Evolutionary conservation across 2,888 invertebrate species (phyloP).

Genomic region (Leptarthrus brevirostris): DNA sequence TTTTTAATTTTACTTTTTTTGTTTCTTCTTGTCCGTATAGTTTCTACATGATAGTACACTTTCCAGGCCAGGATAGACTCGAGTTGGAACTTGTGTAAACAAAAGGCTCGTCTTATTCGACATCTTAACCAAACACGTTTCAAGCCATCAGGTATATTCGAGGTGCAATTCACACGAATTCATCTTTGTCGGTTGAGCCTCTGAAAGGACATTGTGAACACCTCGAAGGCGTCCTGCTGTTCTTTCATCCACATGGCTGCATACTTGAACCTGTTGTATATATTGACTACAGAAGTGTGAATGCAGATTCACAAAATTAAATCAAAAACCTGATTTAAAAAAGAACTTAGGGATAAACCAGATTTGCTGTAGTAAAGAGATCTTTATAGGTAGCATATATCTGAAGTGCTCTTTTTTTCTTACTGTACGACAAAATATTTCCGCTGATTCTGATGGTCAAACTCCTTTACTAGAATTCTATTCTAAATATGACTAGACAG

Average conservation of each 20-base stretch:
- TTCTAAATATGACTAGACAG: no score
- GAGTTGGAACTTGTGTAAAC: not conserved
- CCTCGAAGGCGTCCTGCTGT: constrained; percentile 39
- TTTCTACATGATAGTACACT: not conserved
- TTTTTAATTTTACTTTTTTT: not conserved
- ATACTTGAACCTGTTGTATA: constrained; percentile 29
- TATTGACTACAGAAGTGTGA: constrained; percentile 45
- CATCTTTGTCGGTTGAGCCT: not conserved
- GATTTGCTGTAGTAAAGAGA: constrained; percentile 9
- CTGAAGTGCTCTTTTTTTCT: not conserved
- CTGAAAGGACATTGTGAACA: constrained; percentile 28
- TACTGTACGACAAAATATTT: not conserved
- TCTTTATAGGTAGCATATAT: constrained; percentile 27
- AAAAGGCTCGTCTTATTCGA: constrained; percentile 4
- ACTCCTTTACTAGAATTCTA: no score
- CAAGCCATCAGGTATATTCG: not conserved
- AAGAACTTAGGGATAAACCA: constrained; percentile 32
- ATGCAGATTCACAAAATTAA: constrained; percentile 40
- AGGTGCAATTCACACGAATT: constrained; percentile 13
- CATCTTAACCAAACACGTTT: not conserved
- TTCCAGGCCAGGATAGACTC: not conserved
- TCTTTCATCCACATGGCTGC: constrained; percentile 18
- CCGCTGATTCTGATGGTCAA: no score
- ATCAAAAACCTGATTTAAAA: constrained; percentile 40
- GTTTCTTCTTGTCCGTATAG: not conserved